A percentile compares a stretch with the other conserved stretches of the same genome.
phyloP scores from a whole-genome alignment of 1,140 invertebrate genomes.

The Ylistrum balloti region DNA sequence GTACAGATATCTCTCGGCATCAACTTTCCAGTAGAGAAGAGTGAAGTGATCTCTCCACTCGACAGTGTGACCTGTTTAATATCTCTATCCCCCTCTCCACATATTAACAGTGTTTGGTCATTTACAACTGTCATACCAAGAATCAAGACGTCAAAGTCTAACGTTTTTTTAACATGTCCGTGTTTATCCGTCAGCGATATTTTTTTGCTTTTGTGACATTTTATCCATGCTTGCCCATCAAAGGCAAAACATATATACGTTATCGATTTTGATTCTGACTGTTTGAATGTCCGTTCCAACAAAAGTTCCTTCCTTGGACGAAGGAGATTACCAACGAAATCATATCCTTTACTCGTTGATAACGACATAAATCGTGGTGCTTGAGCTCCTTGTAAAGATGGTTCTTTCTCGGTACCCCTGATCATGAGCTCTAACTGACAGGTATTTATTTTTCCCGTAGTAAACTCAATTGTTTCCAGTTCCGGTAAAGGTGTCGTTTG shows the following conservation, averaged over 20 bases:
- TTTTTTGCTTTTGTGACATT: not conserved
- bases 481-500: not conserved
- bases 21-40: not conserved
- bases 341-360: no score
- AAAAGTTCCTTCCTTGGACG: not conserved
- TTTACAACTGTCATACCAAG: not conserved
- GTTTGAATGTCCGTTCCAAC: not conserved
- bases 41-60: not conserved
- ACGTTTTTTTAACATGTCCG: not conserved
- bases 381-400: not conserved
- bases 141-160: not conserved
- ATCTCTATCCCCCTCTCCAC: not conserved
- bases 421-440: not conserved
- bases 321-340: not conserved
- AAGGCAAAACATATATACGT: not conserved
- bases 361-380: no score
- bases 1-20: not conserved
- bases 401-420: not conserved
- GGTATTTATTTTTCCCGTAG: not conserved
- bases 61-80: slow-evolving; percentile 19
- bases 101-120: not conserved
- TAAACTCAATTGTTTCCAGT: not conserved
- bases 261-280: not conserved
- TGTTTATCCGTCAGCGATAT: not conserved
- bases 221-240: not conserved